Conservation (phyloP, 2,797 vertebrate species). For the Typhlichthys subterraneus region DNA sequence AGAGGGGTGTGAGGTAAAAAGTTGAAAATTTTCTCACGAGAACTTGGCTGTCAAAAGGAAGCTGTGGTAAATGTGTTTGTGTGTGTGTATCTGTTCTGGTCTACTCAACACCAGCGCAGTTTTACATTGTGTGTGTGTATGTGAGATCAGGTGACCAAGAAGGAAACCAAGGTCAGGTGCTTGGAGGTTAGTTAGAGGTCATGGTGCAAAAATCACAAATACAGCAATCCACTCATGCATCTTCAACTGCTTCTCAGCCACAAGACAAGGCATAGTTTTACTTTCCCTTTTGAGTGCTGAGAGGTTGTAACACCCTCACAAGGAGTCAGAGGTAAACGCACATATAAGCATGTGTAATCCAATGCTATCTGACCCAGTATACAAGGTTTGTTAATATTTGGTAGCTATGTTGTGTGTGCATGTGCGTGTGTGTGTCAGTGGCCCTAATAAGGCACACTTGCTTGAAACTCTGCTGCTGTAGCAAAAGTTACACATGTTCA, state of each 20-base stretch:
- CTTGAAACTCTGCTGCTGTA: too few species aligned
- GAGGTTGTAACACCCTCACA: too few species aligned
- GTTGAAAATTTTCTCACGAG: slow-evolving; percentile 79
- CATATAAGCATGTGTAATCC: too few species aligned
- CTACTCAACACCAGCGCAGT: slow-evolving; percentile 49
- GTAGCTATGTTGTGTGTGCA: too few species aligned
- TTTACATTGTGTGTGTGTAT: slow-evolving; percentile 18
- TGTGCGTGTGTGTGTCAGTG: too few species aligned
- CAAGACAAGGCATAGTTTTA: slow-evolving; percentile 11
- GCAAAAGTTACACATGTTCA: too few species aligned
- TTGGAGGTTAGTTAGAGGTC: slow-evolving; percentile 32
- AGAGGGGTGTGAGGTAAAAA: slow-evolving; percentile 68
- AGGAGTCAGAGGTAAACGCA: too few species aligned
- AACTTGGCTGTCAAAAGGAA: slow-evolving; percentile 71
- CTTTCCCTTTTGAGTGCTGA: too few species aligned
- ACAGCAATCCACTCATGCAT: neutral
- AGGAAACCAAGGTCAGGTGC: slow-evolving; percentile 57
- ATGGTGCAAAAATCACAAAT: too few species aligned
- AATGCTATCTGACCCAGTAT: too few species aligned
- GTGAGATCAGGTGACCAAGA: slow-evolving; percentile 40
- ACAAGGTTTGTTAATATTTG: too few species aligned
- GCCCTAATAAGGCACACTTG: too few species aligned
- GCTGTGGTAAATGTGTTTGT: slow-evolving; percentile 72
- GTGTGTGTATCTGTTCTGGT: slow-evolving; percentile 53
- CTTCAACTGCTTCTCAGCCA: slow-evolving; percentile 52